A percentile compares a stretch with the other conserved stretches of the same genome.
These are phyloP conservation scores for Drosophila bunnanda DNA, from an alignment of 2,888 invertebrate genomes.

Conservation along the genomic window DNA sequence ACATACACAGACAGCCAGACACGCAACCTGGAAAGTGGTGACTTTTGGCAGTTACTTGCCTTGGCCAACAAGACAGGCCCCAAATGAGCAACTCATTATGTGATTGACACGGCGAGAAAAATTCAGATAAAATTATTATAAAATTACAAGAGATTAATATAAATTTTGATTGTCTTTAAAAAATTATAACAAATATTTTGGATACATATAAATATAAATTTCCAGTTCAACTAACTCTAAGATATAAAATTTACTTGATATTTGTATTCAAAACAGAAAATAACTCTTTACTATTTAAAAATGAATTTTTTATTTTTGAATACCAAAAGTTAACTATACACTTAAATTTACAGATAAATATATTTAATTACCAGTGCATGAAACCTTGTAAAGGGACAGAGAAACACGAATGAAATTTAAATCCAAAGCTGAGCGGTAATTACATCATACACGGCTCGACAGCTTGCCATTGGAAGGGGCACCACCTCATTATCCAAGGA, in stretches of 20 bases:
- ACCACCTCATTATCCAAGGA: constrained; percentile 44
- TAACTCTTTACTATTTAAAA: background rate
- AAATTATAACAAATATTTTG: background rate
- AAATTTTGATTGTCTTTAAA: background rate
- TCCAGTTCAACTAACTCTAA: fast-evolving
- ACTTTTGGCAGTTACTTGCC: constrained; percentile 46
- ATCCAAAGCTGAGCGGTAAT: constrained; percentile 37
- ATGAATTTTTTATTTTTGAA: background rate
- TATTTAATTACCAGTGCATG: background rate
- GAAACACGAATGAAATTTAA: constrained; percentile 31
- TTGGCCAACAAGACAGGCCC: constrained; percentile 14
- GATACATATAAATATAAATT: background rate
- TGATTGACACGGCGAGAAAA: constrained; percentile 6
- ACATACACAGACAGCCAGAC: constrained; percentile 18
- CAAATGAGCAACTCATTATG: constrained; percentile 39
- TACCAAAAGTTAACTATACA: background rate
- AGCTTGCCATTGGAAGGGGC: constrained; percentile 10
- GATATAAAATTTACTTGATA: background rate
- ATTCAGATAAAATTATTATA: background rate
- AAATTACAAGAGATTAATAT: background rate
- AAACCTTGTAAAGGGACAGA: background rate
- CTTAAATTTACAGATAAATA: background rate
- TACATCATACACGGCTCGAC: constrained; percentile 28
- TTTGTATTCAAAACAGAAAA: background rate
- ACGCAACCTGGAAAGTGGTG: constrained; percentile 37